Percentiles rank a stretch among this genome's conserved stretches.
phyloP scores from a whole-genome alignment of 2,888 invertebrate genomes.

The Archips crataeganus region DNA sequence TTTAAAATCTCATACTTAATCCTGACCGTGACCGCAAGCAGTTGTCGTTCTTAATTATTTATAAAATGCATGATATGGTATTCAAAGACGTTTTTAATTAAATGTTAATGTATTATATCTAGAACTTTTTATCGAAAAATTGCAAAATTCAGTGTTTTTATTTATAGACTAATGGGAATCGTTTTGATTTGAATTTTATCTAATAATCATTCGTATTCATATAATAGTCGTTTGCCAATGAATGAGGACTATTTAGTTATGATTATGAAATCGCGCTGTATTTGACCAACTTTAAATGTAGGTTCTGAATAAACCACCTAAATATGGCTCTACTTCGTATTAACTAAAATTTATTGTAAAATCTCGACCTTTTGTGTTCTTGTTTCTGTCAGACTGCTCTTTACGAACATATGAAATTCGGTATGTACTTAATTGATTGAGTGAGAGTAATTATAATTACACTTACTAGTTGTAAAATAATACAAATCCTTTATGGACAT shows the following conservation, averaged over 20 bases:
- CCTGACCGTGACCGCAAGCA: constrained; percentile 9
- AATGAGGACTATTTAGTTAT: not conserved
- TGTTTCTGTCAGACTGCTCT: no score
- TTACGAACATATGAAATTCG: no score
- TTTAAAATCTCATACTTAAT: not conserved
- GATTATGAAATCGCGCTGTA: not conserved
- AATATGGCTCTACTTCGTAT: no score
- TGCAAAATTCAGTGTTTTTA: not conserved
- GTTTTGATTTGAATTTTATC: not conserved
- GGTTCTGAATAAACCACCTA: no score
- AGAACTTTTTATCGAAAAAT: not conserved
- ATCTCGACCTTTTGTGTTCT: not conserved
- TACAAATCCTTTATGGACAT: no score
- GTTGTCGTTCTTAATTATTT: not conserved
- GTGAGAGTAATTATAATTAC: no score
- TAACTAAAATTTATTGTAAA: not conserved
- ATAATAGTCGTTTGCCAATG: not conserved
- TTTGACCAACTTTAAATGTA: not conserved
- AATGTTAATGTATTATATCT: not conserved
- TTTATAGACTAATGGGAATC: not conserved
- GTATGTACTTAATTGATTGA: no score
- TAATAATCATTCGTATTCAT: constrained; percentile 6
- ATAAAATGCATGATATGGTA: constrained; percentile 6
- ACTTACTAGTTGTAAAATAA: no score
- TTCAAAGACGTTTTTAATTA: not conserved